Evolutionary conservation across 2,113 vertebrate species (phyloP), one percentile per base, ranked within the genome.

Genomic region (Thalassarche chlororhynchos): DNA sequence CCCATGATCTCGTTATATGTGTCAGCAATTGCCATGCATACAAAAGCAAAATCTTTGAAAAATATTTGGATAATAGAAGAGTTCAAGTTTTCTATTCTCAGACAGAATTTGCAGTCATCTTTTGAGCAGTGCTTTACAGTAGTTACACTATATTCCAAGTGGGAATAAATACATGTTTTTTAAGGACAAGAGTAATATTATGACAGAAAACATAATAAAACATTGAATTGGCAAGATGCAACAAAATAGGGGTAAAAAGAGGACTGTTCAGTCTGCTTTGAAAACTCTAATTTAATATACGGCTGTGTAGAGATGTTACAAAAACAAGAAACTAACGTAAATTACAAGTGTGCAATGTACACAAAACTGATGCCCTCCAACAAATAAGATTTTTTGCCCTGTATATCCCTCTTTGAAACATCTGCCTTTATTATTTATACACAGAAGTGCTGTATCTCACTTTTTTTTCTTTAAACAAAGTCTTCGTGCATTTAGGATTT

Each of bases 141-240:
- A 97, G 92, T 97, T 96, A 94, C 74, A 32, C 47, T 91, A 72
- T 96, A 96, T 97, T 98, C 96, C 97, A 95, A 95, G 79, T 90
- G 97, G 97, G 97, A 98, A 98, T 97, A 98, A 96, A 96, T 97
- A 93, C 83, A 93, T 95, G 95, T 97, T 98, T 97, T 95, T 97
- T 95, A 95, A 97, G 97, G 95, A 98, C 96, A 97, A 94, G 97
- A 94, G 94, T 84, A 98, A 98, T 98, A 97, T 96, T 98, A 97
- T 98, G 97, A 98, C 96, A 98, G 97, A 97, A 98, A 98, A 98
- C 95, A 98, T 97, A 97, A 97, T 97, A 97, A 98, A 98, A 98
- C 89, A 97, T 85, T 87, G 57, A 96, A 98, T 97, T 98, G 97
- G 94, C 92, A 87, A 91, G 95, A 97, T 92, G 95, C 57, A 96